Evolutionary conservation across 2,113 vertebrate genomes (phyloP).

Genomic region (Aleadryas rufinucha): DNA sequence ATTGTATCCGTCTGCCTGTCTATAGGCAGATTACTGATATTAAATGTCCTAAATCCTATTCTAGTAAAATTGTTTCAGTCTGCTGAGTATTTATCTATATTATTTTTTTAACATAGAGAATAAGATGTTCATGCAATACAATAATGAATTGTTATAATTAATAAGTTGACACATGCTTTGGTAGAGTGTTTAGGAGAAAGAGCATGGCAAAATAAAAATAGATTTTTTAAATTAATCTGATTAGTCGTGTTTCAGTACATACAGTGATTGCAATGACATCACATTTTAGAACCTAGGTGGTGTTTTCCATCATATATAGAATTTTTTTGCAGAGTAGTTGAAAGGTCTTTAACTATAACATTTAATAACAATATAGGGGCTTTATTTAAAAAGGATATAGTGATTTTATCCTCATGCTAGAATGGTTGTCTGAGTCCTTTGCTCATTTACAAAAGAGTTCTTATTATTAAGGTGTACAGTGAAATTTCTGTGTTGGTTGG

Average conservation of each 20-base stretch:
- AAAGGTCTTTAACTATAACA: neutral
- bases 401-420: neutral
- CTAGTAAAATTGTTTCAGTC: neutral
- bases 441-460: neutral
- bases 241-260: neutral
- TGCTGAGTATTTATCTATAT: neutral
- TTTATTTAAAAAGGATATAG: neutral
- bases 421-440: neutral
- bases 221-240: neutral
- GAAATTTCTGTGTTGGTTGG: neutral
- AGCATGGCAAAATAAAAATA: neutral
- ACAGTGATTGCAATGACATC: neutral
- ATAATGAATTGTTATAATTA: neutral
- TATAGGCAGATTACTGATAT: neutral
- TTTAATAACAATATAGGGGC: neutral
- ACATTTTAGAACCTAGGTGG: neutral
- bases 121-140: neutral
- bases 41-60: neutral
- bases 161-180: neutral
- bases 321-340: neutral
- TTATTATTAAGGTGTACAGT: neutral
- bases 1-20: neutral
- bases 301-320: neutral
- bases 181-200: neutral
- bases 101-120: neutral